Base-by-base conservation (phyloP, 2,797 vertebrate genomes). In the Rhincodon typus region DNA sequence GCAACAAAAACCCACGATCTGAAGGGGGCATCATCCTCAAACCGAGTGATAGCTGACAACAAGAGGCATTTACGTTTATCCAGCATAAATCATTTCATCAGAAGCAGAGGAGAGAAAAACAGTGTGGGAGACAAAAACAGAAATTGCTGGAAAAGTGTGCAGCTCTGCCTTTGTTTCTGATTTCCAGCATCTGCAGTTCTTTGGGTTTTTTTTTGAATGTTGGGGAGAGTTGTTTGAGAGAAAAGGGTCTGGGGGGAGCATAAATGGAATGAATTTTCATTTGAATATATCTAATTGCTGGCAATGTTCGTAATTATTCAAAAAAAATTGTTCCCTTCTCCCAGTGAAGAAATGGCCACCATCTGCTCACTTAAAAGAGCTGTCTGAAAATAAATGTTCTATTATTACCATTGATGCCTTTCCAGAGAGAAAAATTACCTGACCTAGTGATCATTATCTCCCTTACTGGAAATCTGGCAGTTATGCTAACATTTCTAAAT, bases 401-500 rank as follows among this genome's bases (percentile, higher is more conserved):
- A 69, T 93, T 93, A 69, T 93, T 38, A 93, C 90, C 21, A 7
- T 23, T 42, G 34, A 2, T 21, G 90, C 90, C 69, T 12, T 69
- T 42, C 62, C n/a, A 93, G 62, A 38, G 62, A 93, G 90, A 69
- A 27, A 93, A 93, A 93, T 93, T 67, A 67, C 90, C 90, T 93
- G 66, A 69, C 90, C 90, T 42, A 42, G 90, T 69, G 67, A 93
- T 62, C 62, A 93, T 93, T 42, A 90, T 90, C 57, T 62, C n/a
- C 57, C 87, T 66, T 90, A 42, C n/a, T 93, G n/a, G 62, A 69
- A 69, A 93, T 93, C 62, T 93, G n/a, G 90, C 66, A 93, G 90
- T 69, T 69, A 67, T 69, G 62, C 90, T 69, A 93, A 69, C 90
- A 66, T 69, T 93, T 93, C 62, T 93, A 93, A 93, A 69, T 93